Base-by-base conservation (phyloP, 2,797 vertebrate species). In the Hyperoplus lanceolatus region DNA sequence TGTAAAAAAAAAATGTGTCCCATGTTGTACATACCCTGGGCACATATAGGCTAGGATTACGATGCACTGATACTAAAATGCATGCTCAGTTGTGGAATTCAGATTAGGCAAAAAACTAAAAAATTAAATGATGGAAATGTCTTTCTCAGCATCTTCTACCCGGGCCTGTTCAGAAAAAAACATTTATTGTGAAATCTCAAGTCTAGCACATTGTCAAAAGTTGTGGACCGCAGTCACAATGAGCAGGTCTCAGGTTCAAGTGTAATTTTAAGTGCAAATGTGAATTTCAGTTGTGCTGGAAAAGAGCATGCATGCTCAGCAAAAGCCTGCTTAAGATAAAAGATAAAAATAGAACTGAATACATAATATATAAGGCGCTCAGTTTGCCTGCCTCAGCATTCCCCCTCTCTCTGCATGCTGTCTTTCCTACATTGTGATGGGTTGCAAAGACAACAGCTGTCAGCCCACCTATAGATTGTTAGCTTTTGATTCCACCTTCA, bases 351-450 rank as follows among this genome's bases (percentile, higher is more conserved):
- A 53, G 45, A 60, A 59, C 11, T 59, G 50, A 85, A 87, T 83
- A 7, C 74, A 90, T 83, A 75, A 89, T 79, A 45, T 21, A 89
- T 82, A 74, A 73, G 59, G 39, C 6, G 4, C 43, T 8, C 13
- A 60, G 54, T 82, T 75, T 50, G 50, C 55, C 69, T 41, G 72
- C 61, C 67, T 77, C 79, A 63, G 73, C 62, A 41, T 55, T 64
- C 54, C 29, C 29, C 3, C 29, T 29, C 29, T 29, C 29, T 56
- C 61, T 29, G 63, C 54, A 53, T 36, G 53, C 10, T 15, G 16
- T 62, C 21, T 80, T 38, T 67, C 46, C 74, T 57, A 36, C 54
- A 42, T 46, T 48, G 57, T 41, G 77, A 74, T 48, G 60, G 45
- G 11, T 54, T 61, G 58, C 8, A 65, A 54, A 66, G 78, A 63